Percentiles rank a stretch among this genome's conserved stretches.
phyloP scores from a whole-genome alignment of 2,888 invertebrate species.

The Ashinkailepas kermadecensis region DNA sequence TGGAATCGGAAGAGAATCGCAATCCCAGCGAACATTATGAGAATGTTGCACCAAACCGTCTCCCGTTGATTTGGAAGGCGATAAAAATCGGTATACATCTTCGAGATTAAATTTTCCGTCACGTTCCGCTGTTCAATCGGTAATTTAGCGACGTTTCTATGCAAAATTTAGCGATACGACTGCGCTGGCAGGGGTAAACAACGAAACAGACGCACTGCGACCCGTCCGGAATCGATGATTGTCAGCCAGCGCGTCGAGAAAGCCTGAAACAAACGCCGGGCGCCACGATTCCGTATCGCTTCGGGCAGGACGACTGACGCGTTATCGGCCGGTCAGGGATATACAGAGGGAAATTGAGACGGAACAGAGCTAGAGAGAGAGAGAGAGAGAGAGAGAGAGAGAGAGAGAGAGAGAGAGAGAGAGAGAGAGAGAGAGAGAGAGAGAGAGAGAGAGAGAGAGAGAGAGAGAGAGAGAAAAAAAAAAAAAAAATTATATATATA shows the following conservation, averaged over 20 bases:
- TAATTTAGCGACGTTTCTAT: constrained; percentile 15
- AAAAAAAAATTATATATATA: too few relatives aligned
- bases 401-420: too few relatives aligned
- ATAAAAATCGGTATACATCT: constrained; percentile 16
- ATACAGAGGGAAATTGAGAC: too few relatives aligned
- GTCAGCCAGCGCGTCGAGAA: not conserved
- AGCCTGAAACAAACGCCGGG: too few relatives aligned
- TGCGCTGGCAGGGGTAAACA: not conserved
- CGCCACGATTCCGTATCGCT: too few relatives aligned
- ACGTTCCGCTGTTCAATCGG: not conserved
- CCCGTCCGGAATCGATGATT: not conserved
- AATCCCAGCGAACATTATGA: not conserved
- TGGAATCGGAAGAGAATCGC: not conserved
- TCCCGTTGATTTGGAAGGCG: not conserved
- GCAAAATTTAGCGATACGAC: constrained; percentile 11
- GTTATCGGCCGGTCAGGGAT: too few relatives aligned
- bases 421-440: too few relatives aligned
- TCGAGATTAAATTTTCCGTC: constrained; percentile 16
- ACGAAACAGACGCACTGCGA: not conserved
- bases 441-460: too few relatives aligned
- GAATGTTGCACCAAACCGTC: not conserved
- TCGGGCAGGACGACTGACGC: too few relatives aligned
- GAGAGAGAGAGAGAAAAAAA: too few relatives aligned
- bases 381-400: too few relatives aligned
- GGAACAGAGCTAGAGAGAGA: too few relatives aligned